Evolutionary conservation across 1,140 invertebrate genomes (phyloP).

Genomic region (Musca domestica): DNA sequence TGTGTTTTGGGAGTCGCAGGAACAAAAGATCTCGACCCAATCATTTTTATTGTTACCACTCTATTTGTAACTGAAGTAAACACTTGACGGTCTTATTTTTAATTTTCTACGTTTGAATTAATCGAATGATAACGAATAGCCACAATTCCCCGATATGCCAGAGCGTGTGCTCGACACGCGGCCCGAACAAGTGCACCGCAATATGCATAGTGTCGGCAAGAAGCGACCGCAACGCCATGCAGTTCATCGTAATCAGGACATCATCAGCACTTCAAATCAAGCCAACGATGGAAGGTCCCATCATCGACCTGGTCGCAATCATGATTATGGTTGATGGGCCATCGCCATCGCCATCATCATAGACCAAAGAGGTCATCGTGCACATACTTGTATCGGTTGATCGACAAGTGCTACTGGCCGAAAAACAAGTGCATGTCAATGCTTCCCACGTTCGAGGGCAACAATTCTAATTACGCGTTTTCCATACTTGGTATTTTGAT

Average conservation of each 20-base stretch:
- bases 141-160: neutral
- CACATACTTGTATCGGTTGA: constrained; percentile 3
- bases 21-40: too few species aligned
- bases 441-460: constrained; percentile 4
- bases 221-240: neutral
- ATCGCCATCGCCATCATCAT: constrained; percentile 1
- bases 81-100: too few species aligned
- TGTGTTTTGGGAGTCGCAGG: too few species aligned
- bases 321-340: neutral
- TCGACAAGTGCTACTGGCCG: neutral
- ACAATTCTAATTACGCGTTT: constrained; percentile 7
- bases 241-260: neutral
- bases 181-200: constrained; percentile 2
- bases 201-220: too few species aligned
- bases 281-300: neutral
- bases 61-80: too few species aligned
- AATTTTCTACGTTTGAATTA: too few species aligned
- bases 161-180: constrained; percentile 12
- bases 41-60: too few species aligned
- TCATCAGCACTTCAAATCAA: neutral
- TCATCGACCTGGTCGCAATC: neutral
- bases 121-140: too few species aligned
- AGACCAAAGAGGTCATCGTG: neutral
- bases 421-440: constrained; percentile 6
- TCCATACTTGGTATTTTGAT: neutral